A percentile compares a stretch with the other conserved stretches of the same genome.
Evolutionary conservation across 2,797 vertebrate genomes (phyloP).

Genomic region (Cirrhinus mrigala): DNA sequence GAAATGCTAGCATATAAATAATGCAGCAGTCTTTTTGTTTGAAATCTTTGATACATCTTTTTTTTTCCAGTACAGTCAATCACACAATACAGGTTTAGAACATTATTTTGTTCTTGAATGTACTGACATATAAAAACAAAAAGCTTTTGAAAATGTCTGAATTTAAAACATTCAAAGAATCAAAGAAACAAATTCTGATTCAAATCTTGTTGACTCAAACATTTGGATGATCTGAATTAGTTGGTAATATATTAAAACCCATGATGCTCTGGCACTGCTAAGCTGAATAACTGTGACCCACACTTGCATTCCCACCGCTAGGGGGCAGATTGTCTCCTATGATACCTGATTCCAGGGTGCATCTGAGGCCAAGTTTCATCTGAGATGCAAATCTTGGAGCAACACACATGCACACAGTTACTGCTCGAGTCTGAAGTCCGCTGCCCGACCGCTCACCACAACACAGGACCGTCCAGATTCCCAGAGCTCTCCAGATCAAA

Average conservation of each 20-base stretch:
- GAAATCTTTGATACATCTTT: constrained; percentile 11
- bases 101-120: not conserved
- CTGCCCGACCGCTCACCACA: constrained; percentile 64
- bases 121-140: not conserved
- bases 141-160: too few species aligned
- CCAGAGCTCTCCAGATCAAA: constrained; percentile 57
- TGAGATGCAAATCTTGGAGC: constrained; percentile 67
- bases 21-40: constrained; percentile 14
- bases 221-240: not conserved
- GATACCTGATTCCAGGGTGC: constrained; percentile 60
- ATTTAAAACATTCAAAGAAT: not conserved
- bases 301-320: constrained; percentile 62
- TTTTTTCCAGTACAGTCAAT: not conserved
- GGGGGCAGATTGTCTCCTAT: constrained; percentile 63
- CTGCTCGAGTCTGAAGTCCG: constrained; percentile 64
- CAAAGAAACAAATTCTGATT: not conserved
- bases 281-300: constrained; percentile 38
- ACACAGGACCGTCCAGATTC: constrained; percentile 62
- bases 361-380: constrained; percentile 69
- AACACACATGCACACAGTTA: constrained; percentile 60
- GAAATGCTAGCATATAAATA: constrained; percentile 39
- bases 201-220: not conserved
- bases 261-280: constrained; percentile 9
- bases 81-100: not conserved
- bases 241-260: not conserved